These are phyloP conservation scores for Pangasius djambal DNA, from an alignment of 2,797 vertebrate genomes.

Conservation along the genomic window DNA sequence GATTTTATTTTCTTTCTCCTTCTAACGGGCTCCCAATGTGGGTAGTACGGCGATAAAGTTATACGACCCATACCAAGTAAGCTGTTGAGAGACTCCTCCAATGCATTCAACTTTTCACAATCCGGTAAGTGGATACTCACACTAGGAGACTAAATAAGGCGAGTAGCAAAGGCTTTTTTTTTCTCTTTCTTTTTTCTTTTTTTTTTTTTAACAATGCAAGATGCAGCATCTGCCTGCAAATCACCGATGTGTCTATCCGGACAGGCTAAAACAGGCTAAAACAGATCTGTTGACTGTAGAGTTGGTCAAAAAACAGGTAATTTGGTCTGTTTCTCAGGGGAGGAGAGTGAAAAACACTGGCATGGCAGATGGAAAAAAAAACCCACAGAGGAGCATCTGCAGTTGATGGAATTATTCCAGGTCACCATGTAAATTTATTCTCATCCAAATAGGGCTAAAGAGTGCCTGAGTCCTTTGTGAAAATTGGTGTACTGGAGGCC, in stretches of 20 bases:
- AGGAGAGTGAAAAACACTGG: neutral
- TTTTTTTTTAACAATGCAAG: neutral
- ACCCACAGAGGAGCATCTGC: neutral
- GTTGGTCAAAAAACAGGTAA: neutral
- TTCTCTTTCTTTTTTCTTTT: too few relatives aligned
- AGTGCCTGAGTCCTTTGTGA: neutral
- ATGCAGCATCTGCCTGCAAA: neutral
- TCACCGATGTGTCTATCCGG: neutral
- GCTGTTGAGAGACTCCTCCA: neutral
- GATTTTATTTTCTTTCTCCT: neutral
- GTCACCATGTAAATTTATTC: neutral
- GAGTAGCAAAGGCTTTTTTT: neutral
- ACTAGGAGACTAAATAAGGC: neutral
- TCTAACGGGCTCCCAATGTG: neutral
- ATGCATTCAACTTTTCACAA: neutral
- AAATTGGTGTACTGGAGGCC: neutral
- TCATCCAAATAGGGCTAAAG: neutral
- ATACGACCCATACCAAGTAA: neutral
- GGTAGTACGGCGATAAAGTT: neutral
- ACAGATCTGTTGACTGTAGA: neutral
- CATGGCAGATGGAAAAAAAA: neutral
- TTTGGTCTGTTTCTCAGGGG: conserved; percentile 4
- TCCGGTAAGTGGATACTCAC: neutral
- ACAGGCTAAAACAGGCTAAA: neutral
- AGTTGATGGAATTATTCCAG: neutral